Evolutionary conservation across 1,140 invertebrate species (phyloP).

Genomic region (Papilio aristodemus): DNA sequence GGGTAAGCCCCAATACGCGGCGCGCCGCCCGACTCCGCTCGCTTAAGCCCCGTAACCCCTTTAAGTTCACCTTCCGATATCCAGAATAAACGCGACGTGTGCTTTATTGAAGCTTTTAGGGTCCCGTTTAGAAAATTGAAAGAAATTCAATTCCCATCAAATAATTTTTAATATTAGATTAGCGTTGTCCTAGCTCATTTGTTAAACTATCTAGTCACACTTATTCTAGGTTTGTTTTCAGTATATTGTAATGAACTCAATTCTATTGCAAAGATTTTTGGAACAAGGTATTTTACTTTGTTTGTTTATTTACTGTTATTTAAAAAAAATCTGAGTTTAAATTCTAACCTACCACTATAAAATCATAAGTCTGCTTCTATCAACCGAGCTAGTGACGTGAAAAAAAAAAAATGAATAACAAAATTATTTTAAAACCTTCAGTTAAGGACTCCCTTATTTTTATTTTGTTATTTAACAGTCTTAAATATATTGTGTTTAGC

Average conservation of each 20-base stretch:
- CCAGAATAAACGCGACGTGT: slow-evolving; percentile 53
- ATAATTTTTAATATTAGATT: background rate
- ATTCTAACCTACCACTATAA: no score
- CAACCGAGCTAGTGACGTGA: no score
- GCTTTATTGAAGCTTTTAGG: slow-evolving; percentile 41
- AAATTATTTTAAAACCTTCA: no score
- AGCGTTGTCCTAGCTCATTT: background rate
- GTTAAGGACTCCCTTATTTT: no score
- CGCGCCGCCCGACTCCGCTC: slow-evolving; percentile 46
- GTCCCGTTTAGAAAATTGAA: slow-evolving; percentile 25
- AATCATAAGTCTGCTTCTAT: no score
- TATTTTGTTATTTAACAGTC: background rate
- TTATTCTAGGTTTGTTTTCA: no score
- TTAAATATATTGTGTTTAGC: background rate
- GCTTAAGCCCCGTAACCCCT: slow-evolving; percentile 64
- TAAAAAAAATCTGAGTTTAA: no score
- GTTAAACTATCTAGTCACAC: background rate
- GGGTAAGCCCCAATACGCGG: slow-evolving; percentile 67
- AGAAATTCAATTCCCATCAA: background rate
- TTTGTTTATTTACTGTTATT: no score
- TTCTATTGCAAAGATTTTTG: no score
- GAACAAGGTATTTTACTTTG: no score
- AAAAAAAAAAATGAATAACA: no score
- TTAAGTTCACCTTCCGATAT: slow-evolving; percentile 70
- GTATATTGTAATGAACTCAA: no score